These are phyloP conservation scores for Frankliniella fusca DNA, from an alignment of 2,888 invertebrate genomes.

Conservation along the genomic window DNA sequence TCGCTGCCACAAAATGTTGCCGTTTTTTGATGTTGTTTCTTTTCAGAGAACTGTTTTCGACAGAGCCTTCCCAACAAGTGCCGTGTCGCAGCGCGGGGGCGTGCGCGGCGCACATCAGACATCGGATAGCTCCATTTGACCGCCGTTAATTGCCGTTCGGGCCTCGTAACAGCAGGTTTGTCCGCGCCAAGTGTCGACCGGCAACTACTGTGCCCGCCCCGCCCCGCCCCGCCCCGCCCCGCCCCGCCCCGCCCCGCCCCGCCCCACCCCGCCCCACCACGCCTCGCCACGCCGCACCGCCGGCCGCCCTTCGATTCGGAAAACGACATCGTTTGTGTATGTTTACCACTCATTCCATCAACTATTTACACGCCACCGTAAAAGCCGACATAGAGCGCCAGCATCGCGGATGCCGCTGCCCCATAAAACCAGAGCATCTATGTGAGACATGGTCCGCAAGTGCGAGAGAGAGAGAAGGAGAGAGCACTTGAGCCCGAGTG, in stretches of 20 bases:
- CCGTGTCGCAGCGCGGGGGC: no score
- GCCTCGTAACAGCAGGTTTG: slow-evolving; percentile 14
- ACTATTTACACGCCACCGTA: slow-evolving; percentile 19
- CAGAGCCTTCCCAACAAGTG: no score
- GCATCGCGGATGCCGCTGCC: background rate
- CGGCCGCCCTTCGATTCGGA: slow-evolving; percentile 5
- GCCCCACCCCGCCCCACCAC: background rate
- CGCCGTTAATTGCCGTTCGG: slow-evolving; percentile 2
- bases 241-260: background rate
- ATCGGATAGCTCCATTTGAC: background rate
- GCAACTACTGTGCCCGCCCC: background rate
- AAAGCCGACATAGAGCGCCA: slow-evolving; percentile 10
- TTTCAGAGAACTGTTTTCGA: no score
- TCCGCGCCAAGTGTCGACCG: background rate
- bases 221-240: background rate
- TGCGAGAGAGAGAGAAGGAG: background rate
- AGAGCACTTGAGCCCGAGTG: background rate
- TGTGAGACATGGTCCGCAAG: background rate
- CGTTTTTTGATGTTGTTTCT: no score
- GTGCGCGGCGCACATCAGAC: background rate
- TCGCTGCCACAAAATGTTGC: no score
- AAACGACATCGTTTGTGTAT: slow-evolving; percentile 22
- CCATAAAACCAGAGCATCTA: background rate
- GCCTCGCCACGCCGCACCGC: background rate
- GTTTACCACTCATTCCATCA: slow-evolving; percentile 26